These are phyloP conservation scores for Caenorhabditis zanzibari DNA, from an alignment of 2,888 invertebrate genomes.

Conservation along the genomic window DNA sequence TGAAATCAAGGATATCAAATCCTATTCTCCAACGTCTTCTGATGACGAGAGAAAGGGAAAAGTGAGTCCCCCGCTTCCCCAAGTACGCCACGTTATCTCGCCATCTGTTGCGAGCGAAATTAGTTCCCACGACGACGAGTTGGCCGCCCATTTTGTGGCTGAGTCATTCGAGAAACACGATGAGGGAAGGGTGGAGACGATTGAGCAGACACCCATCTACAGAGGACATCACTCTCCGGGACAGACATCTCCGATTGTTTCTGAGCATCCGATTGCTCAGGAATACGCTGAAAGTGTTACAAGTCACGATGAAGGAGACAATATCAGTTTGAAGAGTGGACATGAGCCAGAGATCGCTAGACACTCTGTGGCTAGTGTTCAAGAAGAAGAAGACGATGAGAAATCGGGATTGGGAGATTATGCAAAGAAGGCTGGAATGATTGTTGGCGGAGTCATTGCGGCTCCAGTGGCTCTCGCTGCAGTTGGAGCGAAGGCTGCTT, in stretches of 20 bases:
- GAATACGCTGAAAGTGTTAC: conserved; percentile 66
- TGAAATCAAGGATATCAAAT: conserved; percentile 57
- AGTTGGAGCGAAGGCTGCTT: conserved; percentile 72
- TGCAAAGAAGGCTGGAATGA: conserved; percentile 73
- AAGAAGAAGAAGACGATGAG: conserved; percentile 54
- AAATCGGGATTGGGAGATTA: conserved; percentile 41
- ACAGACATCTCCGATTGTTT: conserved; percentile 62
- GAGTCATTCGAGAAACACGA: conserved; percentile 61
- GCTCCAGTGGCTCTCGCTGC: conserved; percentile 75
- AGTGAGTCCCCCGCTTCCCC: conserved; percentile 51
- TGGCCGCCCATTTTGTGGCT: conserved; percentile 63
- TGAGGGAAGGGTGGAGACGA: conserved; percentile 38
- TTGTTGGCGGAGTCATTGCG: conserved; percentile 74
- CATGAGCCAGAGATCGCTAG: conserved; percentile 45
- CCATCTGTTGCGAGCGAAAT: conserved; percentile 50
- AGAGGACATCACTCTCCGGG: conserved; percentile 51
- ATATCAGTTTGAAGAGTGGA: conserved; percentile 55
- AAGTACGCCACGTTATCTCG: conserved; percentile 39
- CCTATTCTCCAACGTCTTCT: conserved; percentile 58
- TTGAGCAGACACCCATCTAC: conserved; percentile 57
- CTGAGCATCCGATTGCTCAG: conserved; percentile 58
- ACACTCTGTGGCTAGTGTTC: conserved; percentile 38
- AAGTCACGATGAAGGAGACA: conserved; percentile 57
- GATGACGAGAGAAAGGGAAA: conserved; percentile 48
- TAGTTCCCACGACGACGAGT: conserved; percentile 54